Percentiles rank a stretch among this genome's conserved stretches.
phyloP scores from a whole-genome alignment of 2,797 vertebrate species.

The Sebastes minor region DNA sequence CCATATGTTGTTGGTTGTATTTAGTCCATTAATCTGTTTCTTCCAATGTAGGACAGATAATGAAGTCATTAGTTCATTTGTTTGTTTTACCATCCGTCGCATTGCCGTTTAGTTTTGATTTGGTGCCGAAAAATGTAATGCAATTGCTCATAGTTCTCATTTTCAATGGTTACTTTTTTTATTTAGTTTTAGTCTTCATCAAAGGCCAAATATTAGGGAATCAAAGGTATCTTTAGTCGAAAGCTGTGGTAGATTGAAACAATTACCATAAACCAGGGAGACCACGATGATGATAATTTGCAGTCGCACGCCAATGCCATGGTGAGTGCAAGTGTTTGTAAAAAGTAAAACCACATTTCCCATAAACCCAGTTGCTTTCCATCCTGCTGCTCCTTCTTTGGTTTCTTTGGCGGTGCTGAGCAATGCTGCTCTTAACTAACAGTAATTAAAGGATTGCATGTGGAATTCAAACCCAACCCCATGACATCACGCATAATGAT shows the following conservation, averaged over 20 bases:
- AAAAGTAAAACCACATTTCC: background rate
- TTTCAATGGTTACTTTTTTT: too few relatives aligned
- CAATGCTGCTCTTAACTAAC: background rate
- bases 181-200: too few relatives aligned
- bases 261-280: background rate
- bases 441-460: background rate
- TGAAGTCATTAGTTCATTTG: rapidly evolving
- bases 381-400: background rate
- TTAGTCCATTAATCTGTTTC: background rate
- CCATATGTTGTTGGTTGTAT: background rate
- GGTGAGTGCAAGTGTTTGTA: background rate
- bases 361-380: background rate
- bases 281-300: background rate
- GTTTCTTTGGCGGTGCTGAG: background rate
- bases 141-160: too few relatives aligned
- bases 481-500: background rate
- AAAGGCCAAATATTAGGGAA: too few relatives aligned
- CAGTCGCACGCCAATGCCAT: background rate
- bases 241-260: background rate
- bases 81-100: background rate
- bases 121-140: too few relatives aligned
- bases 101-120: background rate
- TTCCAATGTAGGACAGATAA: background rate
- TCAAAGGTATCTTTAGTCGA: background rate
- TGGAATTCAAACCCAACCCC: background rate